Percentiles rank a stretch among this genome's conserved stretches.
phyloP scores from a whole-genome alignment of 2,888 invertebrate genomes.

The Eulithis prunata region DNA sequence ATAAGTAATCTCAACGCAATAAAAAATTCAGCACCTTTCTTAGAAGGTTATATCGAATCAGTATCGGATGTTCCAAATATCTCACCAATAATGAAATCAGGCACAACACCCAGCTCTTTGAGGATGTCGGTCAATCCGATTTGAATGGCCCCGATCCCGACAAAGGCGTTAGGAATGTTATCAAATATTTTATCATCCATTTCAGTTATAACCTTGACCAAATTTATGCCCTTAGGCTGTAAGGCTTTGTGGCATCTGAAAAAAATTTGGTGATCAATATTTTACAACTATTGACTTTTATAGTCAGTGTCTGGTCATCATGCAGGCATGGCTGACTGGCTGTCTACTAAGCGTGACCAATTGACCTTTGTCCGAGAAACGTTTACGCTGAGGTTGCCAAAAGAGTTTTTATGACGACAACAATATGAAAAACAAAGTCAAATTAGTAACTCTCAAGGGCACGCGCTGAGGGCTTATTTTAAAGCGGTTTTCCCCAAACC shows the following conservation, averaged over 20 bases:
- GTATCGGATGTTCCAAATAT: conserved; percentile 22
- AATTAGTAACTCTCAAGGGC: no score
- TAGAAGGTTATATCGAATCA: neutral
- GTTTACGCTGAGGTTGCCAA: no score
- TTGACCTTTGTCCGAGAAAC: no score
- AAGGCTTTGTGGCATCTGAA: conserved; percentile 82
- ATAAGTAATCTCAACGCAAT: no score
- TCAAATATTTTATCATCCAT: conserved; percentile 85
- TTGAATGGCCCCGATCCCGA: conserved; percentile 89
- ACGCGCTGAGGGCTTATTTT: no score
- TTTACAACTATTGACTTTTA: neutral
- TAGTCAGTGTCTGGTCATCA: no score
- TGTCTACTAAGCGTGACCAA: no score
- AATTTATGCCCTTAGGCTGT: conserved; percentile 85
- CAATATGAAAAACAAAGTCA: no score
- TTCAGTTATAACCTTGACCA: conserved; percentile 86
- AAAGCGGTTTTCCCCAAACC: no score
- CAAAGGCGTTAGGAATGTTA: conserved; percentile 88
- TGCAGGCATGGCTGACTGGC: no score
- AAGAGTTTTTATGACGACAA: no score
- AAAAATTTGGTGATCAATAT: conserved; percentile 18
- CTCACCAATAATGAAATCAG: conserved; percentile 91
- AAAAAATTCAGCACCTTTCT: no score
- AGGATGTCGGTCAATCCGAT: conserved; percentile 87
- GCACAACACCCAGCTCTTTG: conserved; percentile 83